phyloP scores from a whole-genome alignment of 2,797 vertebrate species.

The Eleutherodactylus coqui region DNA sequence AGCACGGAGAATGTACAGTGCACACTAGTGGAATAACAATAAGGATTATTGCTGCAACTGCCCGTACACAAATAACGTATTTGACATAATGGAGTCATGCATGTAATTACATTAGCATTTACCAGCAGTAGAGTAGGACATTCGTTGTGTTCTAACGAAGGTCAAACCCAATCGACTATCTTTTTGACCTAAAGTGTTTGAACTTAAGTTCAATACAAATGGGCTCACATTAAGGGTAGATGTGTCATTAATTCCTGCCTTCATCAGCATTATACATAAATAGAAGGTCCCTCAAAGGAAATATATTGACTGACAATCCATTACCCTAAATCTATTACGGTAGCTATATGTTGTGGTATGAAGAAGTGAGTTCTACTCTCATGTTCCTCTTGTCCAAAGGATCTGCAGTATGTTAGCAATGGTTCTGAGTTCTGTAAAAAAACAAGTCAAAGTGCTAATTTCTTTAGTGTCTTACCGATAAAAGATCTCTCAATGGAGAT shows the following conservation, averaged over 20 bases:
- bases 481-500: conserved; percentile 15
- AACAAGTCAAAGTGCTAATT: not conserved
- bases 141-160: not conserved
- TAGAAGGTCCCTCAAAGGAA: not conserved
- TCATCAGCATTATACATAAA: not conserved
- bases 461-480: not conserved
- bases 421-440: not conserved
- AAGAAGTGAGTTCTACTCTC: not conserved
- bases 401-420: not conserved
- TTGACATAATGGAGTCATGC: conserved; percentile 34
- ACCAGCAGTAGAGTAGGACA: not conserved
- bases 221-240: not conserved
- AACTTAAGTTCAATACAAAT: not conserved
- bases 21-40: conserved; percentile 39
- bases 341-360: not conserved
- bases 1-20: conserved; percentile 33
- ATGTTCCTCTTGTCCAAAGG: not conserved
- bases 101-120: conserved; percentile 61
- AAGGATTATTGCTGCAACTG: conserved; percentile 41
- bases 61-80: conserved; percentile 39
- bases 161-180: conserved; percentile 46
- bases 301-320: conserved; percentile 40
- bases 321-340: not conserved
- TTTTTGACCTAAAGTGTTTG: not conserved
- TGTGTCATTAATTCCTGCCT: not conserved